Evolutionary conservation across 2,888 invertebrate genomes (phyloP).

Genomic region (Xestia c-nigrum): DNA sequence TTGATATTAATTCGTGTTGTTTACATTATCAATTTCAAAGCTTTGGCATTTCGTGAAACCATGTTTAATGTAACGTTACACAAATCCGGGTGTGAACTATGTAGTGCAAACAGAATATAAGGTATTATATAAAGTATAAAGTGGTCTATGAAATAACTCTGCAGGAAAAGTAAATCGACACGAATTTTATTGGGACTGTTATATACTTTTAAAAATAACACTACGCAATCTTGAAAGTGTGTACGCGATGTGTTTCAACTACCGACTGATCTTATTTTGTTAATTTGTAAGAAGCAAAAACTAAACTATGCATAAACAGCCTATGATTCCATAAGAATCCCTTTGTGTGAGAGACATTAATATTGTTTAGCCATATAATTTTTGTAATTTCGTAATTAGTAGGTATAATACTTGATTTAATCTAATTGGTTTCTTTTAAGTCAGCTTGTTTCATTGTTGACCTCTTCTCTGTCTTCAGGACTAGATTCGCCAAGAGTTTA

Average conservation of each 20-base stretch:
- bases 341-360: too few relatives aligned
- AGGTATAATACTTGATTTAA: too few relatives aligned
- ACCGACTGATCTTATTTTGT: not conserved
- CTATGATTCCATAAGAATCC: not conserved
- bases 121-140: slow-evolving; percentile 35
- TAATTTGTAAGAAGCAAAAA: not conserved
- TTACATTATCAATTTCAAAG: slow-evolving; percentile 39
- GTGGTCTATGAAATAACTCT: slow-evolving; percentile 56
- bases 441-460: too few relatives aligned
- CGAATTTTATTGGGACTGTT: slow-evolving; percentile 46
- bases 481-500: too few relatives aligned
- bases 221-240: not conserved
- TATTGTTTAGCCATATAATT: too few relatives aligned
- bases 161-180: slow-evolving; percentile 52
- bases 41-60: slow-evolving; percentile 28
- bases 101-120: slow-evolving; percentile 45
- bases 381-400: too few relatives aligned
- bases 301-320: not conserved
- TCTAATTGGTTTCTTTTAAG: too few relatives aligned
- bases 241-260: not conserved
- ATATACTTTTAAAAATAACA: slow-evolving; percentile 54
- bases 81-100: slow-evolving; percentile 47
- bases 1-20: slow-evolving; percentile 13
- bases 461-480: too few relatives aligned
- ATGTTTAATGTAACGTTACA: slow-evolving; percentile 37